Base-by-base conservation (phyloP, 2,113 vertebrate species). In the Synchiropus splendidus region DNA sequence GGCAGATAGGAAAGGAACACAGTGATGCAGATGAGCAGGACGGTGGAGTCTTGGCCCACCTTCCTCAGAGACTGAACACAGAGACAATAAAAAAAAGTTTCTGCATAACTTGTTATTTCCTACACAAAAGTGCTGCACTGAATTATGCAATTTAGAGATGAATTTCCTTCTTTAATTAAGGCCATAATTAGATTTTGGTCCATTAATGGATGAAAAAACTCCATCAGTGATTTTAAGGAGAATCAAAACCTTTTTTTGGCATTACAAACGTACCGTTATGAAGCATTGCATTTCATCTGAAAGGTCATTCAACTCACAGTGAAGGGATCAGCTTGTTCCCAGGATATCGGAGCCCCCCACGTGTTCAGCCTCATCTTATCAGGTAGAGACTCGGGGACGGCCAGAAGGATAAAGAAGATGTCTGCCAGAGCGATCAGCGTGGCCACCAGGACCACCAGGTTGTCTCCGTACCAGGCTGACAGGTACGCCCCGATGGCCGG, bases 1-100 rank as follows among this genome's bases (percentile, higher is more conserved):
- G 94, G 92, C 31, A 98, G 79, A 39, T 98, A 98, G 0, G 92
- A 98, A 40, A 98, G 82, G 68, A 97, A 93, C 44, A 97, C 92
- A 0, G 92, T 95, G 76, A 98, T 85, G 41, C 90, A 97, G 71
- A 95, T 95, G 0, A 84, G 77, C 14, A 94, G 81, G 41, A 98
- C 85, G 0, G 86, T 85, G 16, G 89, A 75, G 77, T 97, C 91
- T 82, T 94, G 90, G n/a, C 89, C 90, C 66, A 94, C 88, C 52
- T 91, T 96, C 70, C 88, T 92, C 77, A 98, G 57, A 63, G 92
- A 94, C 94, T 98, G 70, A 31, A n/a, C n/a, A n/a, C n/a, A n/a
- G n/a, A n/a, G n/a, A n/a, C n/a, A n/a, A n/a, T n/a, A n/a, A n/a
- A n/a, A n/a, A n/a, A n/a, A n/a, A n/a, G n/a, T n/a, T n/a, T n/a